These are phyloP conservation scores for Gryllus bimaculatus DNA, from an alignment of 1,140 invertebrate species.

Conservation along the genomic window DNA sequence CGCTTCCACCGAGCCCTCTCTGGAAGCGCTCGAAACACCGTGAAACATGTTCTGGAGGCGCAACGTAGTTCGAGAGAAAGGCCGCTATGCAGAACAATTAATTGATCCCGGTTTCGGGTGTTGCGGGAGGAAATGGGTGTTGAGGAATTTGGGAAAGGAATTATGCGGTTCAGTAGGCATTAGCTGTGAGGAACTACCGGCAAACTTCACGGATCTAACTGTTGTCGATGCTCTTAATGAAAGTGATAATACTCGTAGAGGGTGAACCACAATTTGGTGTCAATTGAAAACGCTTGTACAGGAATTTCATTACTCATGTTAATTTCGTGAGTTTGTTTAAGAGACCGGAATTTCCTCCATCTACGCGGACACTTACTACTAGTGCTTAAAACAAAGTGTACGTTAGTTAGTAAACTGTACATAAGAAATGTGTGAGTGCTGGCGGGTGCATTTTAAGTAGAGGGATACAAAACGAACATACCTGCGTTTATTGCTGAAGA, in stretches of 20 bases:
- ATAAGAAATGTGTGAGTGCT: too few relatives aligned
- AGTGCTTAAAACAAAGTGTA: too few relatives aligned
- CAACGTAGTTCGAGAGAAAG: background rate
- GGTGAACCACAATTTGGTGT: background rate
- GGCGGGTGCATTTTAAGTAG: too few relatives aligned
- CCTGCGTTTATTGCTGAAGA: too few relatives aligned
- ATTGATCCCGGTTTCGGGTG: background rate
- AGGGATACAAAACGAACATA: too few relatives aligned
- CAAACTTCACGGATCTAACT: background rate
- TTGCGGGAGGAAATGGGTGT: background rate
- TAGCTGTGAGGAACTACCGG: background rate
- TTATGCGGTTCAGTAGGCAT: background rate
- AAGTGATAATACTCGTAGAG: background rate
- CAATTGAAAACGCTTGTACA: background rate
- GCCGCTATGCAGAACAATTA: background rate
- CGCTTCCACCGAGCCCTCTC: background rate
- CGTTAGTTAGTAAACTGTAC: too few relatives aligned
- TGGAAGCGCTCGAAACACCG: background rate
- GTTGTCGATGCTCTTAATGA: background rate
- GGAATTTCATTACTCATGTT: background rate
- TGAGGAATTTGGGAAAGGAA: slow-evolving; percentile 4
- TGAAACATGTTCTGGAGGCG: background rate
- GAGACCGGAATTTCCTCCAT: background rate
- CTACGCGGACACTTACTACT: too few relatives aligned
- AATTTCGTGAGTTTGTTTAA: background rate